Evolutionary conservation across 1,140 invertebrate genomes (phyloP), one percentile per base, ranked within the genome.

Genomic region (Muscidifurax raptorellus): DNA sequence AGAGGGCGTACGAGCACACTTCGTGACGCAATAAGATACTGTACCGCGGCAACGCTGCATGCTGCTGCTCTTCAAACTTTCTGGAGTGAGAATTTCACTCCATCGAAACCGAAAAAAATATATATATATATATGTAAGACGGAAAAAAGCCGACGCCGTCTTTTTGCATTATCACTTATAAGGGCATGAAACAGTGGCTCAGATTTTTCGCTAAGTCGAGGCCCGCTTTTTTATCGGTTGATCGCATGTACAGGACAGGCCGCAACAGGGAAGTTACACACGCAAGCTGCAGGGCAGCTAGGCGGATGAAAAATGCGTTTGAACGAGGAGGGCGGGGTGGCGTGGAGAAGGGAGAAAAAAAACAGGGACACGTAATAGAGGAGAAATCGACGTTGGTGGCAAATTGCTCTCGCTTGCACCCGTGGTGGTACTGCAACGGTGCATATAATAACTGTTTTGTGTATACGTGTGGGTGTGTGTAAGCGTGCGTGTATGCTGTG

Each of bases 81-180:
- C 52, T n/a, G 52, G 6, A n/a, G 52, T 59, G 52, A 59, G 6
- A 59, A 59, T 59, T 59, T 59, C 52, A 59, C 52, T 59, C 52
- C 52, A 59, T 59, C 52, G 52, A 59, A 59, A 59, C 22, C 52
- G 52, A 59, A 59, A 59, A 59, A n/a, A 59, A 59, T 22, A 52
- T 52, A 52, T 52, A 18, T 52, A 52, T 40, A 40, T 40, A 40
- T 40, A 40, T n/a, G n/a, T n/a, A n/a, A n/a, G n/a, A n/a, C n/a
- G n/a, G n/a, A n/a, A n/a, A n/a, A n/a, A n/a, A n/a, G n/a, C n/a
- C n/a, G n/a, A n/a, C n/a, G n/a, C n/a, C n/a, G n/a, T n/a, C n/a
- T n/a, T n/a, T n/a, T n/a, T n/a, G n/a, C n/a, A n/a, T 76, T 76
- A 77, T 83, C 36, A 82, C 30, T 82, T 67, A n/a, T n/a, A 66